These are phyloP conservation scores for Achroia grisella DNA, from an alignment of 1,140 invertebrate genomes.

Conservation along the genomic window DNA sequence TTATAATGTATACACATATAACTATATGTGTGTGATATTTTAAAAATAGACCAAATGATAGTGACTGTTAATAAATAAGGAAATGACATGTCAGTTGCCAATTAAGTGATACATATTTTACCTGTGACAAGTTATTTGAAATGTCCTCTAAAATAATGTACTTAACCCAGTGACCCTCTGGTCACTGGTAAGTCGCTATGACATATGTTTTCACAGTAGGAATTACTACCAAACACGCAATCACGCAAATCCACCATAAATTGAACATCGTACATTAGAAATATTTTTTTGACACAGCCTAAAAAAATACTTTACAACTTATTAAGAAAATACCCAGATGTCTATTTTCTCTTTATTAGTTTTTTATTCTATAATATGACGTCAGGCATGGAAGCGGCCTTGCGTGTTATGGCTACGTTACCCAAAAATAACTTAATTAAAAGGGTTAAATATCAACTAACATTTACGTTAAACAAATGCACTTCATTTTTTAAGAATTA, in stretches of 20 bases:
- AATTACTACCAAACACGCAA: slow-evolving; percentile 25
- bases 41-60: not conserved
- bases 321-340: too few species aligned
- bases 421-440: slow-evolving; percentile 32
- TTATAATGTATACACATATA: too few species aligned
- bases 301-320: too few species aligned
- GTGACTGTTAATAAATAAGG: not conserved
- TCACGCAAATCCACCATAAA: slow-evolving; percentile 42
- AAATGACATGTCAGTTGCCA: not conserved
- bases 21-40: too few species aligned
- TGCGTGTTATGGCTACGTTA: slow-evolving; percentile 41
- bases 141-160: slow-evolving; percentile 22
- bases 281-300: slow-evolving; percentile 5
- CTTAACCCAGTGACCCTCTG: slow-evolving; percentile 49
- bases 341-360: slow-evolving; percentile 19
- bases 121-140: slow-evolving; percentile 14
- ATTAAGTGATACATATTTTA: not conserved
- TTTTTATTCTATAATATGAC: slow-evolving; percentile 1
- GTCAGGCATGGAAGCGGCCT: slow-evolving; percentile 16
- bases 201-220: slow-evolving; percentile 52
- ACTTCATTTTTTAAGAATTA: too few species aligned
- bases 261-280: slow-evolving; percentile 22
- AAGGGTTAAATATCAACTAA: slow-evolving; percentile 10
- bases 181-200: slow-evolving; percentile 36
- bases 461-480: too few species aligned